Evolutionary conservation across 2,113 vertebrate species (phyloP).

Genomic region (Corythornis madagascariensis): DNA sequence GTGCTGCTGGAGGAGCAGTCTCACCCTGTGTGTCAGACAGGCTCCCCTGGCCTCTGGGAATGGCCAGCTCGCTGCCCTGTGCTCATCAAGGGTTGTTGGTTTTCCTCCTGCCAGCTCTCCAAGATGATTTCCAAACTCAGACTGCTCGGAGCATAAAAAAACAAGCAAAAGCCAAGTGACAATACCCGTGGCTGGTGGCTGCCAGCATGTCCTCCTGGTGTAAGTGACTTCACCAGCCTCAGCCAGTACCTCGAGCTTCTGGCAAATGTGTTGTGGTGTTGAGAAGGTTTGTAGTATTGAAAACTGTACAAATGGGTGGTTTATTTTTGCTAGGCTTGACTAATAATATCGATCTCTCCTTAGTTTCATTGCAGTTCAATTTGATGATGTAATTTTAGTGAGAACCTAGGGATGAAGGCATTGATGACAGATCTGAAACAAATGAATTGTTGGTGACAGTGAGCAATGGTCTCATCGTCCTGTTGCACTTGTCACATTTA

Average conservation of each 20-base stretch:
- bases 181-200: background rate
- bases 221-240: background rate
- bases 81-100: background rate
- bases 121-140: background rate
- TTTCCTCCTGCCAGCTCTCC: background rate
- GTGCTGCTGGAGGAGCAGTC: rapidly evolving
- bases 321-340: background rate
- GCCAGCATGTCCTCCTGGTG: background rate
- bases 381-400: background rate
- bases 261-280: background rate
- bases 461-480: rapidly evolving
- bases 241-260: background rate
- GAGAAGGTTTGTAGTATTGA: background rate
- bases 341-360: too few relatives aligned
- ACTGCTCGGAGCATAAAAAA: background rate
- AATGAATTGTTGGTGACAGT: background rate
- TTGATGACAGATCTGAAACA: background rate
- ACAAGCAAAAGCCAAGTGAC: background rate
- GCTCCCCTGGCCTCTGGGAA: too few relatives aligned
- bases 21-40: rapidly evolving
- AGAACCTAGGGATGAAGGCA: background rate
- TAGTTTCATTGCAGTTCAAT: background rate
- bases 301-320: background rate
- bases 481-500: background rate
- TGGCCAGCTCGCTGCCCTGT: too few relatives aligned